phyloP scores from a whole-genome alignment of 1,140 invertebrate genomes.

The Drosophila kikkawai region DNA sequence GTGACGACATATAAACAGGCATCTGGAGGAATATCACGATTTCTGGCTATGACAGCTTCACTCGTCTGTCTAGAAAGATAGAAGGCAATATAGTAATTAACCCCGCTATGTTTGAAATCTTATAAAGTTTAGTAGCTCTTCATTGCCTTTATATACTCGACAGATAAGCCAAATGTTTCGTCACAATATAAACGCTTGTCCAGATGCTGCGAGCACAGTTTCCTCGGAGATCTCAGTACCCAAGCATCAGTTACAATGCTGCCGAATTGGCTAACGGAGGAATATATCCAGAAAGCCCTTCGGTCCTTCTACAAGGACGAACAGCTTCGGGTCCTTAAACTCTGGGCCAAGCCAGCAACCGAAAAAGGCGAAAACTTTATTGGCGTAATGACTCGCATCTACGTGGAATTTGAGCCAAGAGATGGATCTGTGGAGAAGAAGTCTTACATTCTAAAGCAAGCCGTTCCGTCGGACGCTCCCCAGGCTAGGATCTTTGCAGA shows the following conservation, averaged over 20 bases:
- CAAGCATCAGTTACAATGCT: constrained; percentile 22
- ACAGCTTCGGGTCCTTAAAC: constrained; percentile 44
- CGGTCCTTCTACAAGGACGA: constrained; percentile 47
- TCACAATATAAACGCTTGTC: constrained; percentile 29
- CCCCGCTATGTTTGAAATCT: not conserved
- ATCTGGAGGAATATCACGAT: not conserved
- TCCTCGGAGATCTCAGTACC: constrained; percentile 2
- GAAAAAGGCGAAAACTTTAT: constrained; percentile 72
- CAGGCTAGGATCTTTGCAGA: constrained; percentile 46
- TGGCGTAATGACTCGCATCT: constrained; percentile 67
- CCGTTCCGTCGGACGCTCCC: constrained; percentile 35
- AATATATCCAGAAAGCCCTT: constrained; percentile 60
- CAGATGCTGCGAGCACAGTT: constrained; percentile 13
- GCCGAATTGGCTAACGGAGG: constrained; percentile 61
- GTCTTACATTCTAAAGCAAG: constrained; percentile 59
- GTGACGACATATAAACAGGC: not conserved
- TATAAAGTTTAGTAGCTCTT: constrained; percentile 9
- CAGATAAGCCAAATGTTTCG: constrained; percentile 27
- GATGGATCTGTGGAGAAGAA: constrained; percentile 10
- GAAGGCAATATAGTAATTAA: constrained; percentile 2
- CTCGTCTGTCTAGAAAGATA: not conserved
- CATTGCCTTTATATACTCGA: not conserved
- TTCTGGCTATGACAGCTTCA: not conserved
- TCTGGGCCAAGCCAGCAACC: constrained; percentile 49
- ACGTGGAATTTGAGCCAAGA: constrained; percentile 42